phyloP scores from a whole-genome alignment of 2,113 vertebrate species.

The Telmatochromis bifrenatus region DNA sequence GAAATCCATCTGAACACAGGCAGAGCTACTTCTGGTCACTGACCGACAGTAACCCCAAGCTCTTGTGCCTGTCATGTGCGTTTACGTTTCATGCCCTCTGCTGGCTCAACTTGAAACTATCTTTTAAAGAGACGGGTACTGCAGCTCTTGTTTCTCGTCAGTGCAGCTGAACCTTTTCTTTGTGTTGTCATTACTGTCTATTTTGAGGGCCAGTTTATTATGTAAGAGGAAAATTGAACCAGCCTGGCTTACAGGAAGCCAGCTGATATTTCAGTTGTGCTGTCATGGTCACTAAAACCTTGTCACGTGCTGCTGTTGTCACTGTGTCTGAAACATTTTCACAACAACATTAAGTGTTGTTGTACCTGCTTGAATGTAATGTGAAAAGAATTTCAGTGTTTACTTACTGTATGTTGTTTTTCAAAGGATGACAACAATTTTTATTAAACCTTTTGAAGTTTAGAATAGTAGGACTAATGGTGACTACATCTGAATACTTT shows the following conservation, averaged over 20 bases:
- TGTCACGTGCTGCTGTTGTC: neutral
- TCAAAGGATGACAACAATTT: neutral
- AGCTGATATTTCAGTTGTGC: neutral
- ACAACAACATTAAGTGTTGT: neutral
- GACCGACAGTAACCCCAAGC: slow-evolving; percentile 58
- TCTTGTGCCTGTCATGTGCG: neutral
- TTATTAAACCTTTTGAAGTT: neutral
- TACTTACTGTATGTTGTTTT: neutral
- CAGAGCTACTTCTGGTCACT: slow-evolving; percentile 48
- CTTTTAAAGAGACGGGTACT: neutral
- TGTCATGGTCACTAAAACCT: neutral
- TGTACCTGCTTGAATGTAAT: neutral
- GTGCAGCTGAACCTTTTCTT: neutral
- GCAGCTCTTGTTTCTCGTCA: neutral
- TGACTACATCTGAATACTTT: neutral
- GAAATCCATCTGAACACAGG: neutral
- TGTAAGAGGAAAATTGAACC: neutral
- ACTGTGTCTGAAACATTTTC: neutral
- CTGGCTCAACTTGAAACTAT: slow-evolving; percentile 1
- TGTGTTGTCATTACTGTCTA: neutral
- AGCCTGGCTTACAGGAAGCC: neutral
- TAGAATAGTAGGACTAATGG: neutral
- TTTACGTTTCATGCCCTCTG: slow-evolving; percentile 10
- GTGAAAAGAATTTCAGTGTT: neutral
- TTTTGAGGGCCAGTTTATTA: neutral